A percentile compares a stretch with the other conserved stretches of the same genome.
These are phyloP conservation scores for Physocephala rufipes DNA, from an alignment of 2,888 invertebrate genomes.

Conservation along the genomic window DNA sequence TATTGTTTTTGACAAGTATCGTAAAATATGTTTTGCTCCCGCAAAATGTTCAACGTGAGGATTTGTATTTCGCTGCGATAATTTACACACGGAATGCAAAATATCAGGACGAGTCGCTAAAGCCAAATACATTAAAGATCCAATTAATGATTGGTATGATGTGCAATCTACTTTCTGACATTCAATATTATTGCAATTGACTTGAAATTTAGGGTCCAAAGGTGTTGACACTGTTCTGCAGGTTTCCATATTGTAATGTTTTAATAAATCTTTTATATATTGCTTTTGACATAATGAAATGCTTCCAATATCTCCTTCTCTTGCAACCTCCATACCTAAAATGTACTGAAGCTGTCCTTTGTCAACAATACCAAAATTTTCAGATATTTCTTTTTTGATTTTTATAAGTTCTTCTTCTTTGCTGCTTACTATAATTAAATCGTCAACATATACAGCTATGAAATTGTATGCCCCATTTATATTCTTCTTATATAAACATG, in stretches of 20 bases:
- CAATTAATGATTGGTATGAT: conserved; percentile 42
- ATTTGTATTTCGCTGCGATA: conserved; percentile 38
- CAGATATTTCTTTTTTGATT: conserved; percentile 36
- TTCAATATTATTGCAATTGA: conserved; percentile 26
- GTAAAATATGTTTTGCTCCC: conserved; percentile 34
- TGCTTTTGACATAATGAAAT: too few relatives aligned
- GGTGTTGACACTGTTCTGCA: too few relatives aligned
- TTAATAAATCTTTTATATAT: too few relatives aligned
- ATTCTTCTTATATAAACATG: conserved; percentile 10
- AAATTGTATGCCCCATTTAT: too few relatives aligned
- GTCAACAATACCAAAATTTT: conserved; percentile 38
- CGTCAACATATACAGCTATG: conserved; percentile 28
- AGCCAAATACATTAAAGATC: too few relatives aligned
- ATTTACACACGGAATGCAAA: too few relatives aligned
- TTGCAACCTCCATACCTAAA: conserved; percentile 40
- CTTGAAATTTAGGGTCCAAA: conserved; percentile 34
- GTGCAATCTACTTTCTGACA: conserved; percentile 26
- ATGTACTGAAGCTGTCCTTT: conserved; percentile 33
- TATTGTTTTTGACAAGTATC: conserved; percentile 35
- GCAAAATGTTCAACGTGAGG: conserved; percentile 39
- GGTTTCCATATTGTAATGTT: too few relatives aligned
- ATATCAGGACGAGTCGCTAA: too few relatives aligned
- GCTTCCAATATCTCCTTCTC: too few relatives aligned
- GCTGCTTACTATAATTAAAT: conserved; percentile 40
- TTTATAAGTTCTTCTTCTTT: too few relatives aligned